Evolutionary conservation across 2,113 vertebrate genomes (phyloP).

Genomic region (Caretta caretta): DNA sequence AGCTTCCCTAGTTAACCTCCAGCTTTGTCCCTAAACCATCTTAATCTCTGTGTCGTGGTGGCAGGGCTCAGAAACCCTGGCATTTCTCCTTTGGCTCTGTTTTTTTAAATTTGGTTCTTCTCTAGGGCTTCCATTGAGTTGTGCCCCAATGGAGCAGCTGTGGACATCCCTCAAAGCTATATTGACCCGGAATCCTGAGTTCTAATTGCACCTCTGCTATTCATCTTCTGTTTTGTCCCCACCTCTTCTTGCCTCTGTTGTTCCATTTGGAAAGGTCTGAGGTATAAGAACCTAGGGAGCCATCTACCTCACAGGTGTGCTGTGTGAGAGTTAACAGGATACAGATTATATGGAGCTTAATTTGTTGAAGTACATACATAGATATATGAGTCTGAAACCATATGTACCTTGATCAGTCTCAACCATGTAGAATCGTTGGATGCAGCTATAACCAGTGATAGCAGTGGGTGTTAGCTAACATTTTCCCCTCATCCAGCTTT

Average conservation of each 20-base stretch:
- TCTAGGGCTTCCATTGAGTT: neutral
- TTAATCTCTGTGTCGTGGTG: neutral
- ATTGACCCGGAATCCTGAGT: neutral
- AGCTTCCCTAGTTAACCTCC: neutral
- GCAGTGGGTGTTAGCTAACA: neutral
- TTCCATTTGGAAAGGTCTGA: neutral
- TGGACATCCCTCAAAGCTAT: too few relatives aligned
- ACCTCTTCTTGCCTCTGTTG: neutral
- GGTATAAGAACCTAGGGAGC: neutral
- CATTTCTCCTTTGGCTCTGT: neutral
- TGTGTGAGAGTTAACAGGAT: neutral
- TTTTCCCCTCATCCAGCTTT: constrained; percentile 33
- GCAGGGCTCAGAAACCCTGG: neutral
- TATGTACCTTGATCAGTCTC: neutral
- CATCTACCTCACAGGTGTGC: neutral
- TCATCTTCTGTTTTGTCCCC: neutral
- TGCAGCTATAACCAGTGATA: neutral
- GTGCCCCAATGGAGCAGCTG: too few relatives aligned
- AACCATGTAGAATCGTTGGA: neutral
- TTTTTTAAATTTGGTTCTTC: neutral
- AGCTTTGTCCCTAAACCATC: neutral
- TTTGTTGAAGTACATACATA: neutral
- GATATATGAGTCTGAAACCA: neutral
- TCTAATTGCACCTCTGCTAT: neutral
- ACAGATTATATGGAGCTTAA: neutral